A percentile compares a stretch with the other conserved stretches of the same genome.
Evolutionary conservation across 1,140 invertebrate genomes (phyloP).

Genomic region (Microplitis demolitor): DNA sequence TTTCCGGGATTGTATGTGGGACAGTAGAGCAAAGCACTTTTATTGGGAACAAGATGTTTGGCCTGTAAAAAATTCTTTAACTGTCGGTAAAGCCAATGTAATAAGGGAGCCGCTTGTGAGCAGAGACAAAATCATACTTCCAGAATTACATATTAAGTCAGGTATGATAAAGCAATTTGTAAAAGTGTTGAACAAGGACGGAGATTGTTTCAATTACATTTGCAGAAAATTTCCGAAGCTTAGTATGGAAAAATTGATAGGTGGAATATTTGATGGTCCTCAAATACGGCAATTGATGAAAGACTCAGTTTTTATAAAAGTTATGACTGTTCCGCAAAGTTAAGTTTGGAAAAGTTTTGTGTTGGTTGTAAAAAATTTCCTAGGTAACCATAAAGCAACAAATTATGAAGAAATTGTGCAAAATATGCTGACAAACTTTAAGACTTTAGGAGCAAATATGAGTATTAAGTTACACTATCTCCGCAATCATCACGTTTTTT

Average conservation of each 20-base stretch:
- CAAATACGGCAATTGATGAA: constrained; percentile 37
- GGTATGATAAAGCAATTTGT: constrained; percentile 51
- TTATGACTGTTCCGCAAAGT: constrained; percentile 13
- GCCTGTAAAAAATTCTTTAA: constrained; percentile 24
- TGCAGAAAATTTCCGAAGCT: constrained; percentile 26
- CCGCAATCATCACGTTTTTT: constrained; percentile 28
- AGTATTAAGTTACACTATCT: constrained; percentile 45
- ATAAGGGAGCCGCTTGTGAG: constrained; percentile 30
- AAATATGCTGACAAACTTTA: constrained; percentile 5
- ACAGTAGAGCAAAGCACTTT: constrained; percentile 34
- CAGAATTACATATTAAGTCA: constrained; percentile 48
- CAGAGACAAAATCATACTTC: constrained; percentile 37
- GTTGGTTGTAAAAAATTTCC: constrained; percentile 26
- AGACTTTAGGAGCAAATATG: constrained; percentile 34
- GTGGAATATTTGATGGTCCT: constrained; percentile 35
- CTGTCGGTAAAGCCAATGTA: constrained; percentile 38
- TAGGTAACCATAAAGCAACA: constrained; percentile 27
- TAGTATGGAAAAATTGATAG: constrained; percentile 36
- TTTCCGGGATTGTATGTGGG: constrained; percentile 45
- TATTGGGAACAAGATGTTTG: constrained; percentile 36
- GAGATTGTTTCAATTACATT: constrained; percentile 31
- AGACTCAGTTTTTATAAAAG: constrained; percentile 25
- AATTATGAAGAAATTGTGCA: constrained; percentile 7
- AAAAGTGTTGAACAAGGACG: constrained; percentile 39
- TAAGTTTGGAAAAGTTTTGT: constrained; percentile 21